A percentile compares a stretch with the other conserved stretches of the same genome.
Conservation (phyloP, 2,888 invertebrate genomes). For the Philereme transversata region DNA sequence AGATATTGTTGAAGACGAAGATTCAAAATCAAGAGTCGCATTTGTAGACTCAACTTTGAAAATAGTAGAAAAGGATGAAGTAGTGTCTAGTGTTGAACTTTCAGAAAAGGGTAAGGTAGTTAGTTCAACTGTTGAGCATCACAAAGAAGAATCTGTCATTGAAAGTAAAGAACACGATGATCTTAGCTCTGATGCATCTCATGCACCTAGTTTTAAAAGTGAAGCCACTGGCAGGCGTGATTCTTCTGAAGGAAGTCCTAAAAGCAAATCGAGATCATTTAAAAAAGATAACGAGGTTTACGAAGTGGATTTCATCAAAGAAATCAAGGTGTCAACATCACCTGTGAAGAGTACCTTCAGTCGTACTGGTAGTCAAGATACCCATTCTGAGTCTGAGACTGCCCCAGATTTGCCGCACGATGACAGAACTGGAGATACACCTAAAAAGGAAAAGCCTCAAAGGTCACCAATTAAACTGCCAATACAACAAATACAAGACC, state of each 20-base stretch:
- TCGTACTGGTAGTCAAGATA: conserved; percentile 82
- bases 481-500: conserved; percentile 73
- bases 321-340: conserved; percentile 80
- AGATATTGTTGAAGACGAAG: conserved; percentile 73
- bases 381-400: conserved; percentile 82
- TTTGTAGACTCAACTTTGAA: conserved; percentile 74
- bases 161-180: conserved; percentile 80
- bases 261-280: conserved; percentile 76
- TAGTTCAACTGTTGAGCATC: conserved; percentile 74
- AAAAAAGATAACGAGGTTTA: conserved; percentile 79
- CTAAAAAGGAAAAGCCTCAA: conserved; percentile 64
- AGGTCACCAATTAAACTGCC: conserved; percentile 76
- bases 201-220: conserved; percentile 75
- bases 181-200: conserved; percentile 77
- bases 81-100: conserved; percentile 70
- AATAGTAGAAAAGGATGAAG: conserved; percentile 76
- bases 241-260: conserved; percentile 73
- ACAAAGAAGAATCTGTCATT: conserved; percentile 76
- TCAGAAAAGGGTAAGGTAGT: conserved; percentile 77
- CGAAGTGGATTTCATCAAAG: conserved; percentile 80
- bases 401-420: conserved; percentile 80
- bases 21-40: conserved; percentile 67
- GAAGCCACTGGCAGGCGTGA: conserved; percentile 68
- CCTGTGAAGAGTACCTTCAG: conserved; percentile 79
- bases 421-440: conserved; percentile 67